Base-by-base conservation (phyloP, 2,888 invertebrate genomes). In the Dryobota labecula region DNA sequence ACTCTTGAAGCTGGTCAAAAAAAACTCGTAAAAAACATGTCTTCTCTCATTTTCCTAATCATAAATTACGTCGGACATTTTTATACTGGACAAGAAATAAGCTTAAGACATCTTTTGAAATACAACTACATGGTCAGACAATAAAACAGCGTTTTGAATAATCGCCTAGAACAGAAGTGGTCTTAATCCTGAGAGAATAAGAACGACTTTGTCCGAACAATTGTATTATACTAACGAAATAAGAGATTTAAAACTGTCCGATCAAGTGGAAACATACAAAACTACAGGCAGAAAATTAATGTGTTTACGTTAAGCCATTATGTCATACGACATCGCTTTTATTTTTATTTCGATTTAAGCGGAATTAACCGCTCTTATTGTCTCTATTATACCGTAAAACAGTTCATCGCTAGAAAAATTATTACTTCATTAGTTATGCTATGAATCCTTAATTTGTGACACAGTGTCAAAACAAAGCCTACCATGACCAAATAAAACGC, bases 1-100 rank as follows among this genome's bases (percentile, higher is more conserved):
- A 54, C 70, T 73, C 72, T 70, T 73, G 58, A 71, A 70, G 51
- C 71, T 72, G 63, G 56, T 78, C n/a, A 76, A 72, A 83, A 76
- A 65, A 84, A 84, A 77, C 68, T 77, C 64, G 66, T 80, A 77
- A 82, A 82, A 83, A 74, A 51, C 54, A 64, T 69, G 60, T 71
- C 80, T 65, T 75, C 82, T 81, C 78, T 86, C 70, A 76, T 80
- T 78, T 80, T 80, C 73, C 67, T 67, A 69, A 84, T 74, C 71
- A 84, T 87, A 87, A 86, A 87, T 86, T 82, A 84, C 58, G 18
- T 62, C 45, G 38, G 77, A 83, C 62, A 77, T 67, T 68, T 88
- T 85, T 84, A 84, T 76, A 78, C 81, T 63, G 61, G 73, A 83
- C 78, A 76, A 68, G 72, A 80, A 83, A 86, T 82, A 80, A 68